Evolutionary conservation across 2,797 vertebrate genomes (phyloP).

Genomic region (Dryobates pubescens): DNA sequence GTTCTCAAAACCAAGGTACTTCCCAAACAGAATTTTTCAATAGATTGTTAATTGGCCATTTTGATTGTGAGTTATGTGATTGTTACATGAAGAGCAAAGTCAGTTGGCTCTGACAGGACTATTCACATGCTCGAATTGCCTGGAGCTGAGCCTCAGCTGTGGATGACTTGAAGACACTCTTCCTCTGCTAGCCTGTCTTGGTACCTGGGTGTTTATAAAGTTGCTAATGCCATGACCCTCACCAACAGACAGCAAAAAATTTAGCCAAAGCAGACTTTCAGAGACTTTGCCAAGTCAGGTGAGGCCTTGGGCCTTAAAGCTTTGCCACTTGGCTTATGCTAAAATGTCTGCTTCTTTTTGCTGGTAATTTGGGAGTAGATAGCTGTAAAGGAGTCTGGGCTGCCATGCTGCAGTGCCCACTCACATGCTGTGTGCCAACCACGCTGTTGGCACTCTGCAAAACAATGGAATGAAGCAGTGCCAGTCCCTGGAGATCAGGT

Average conservation of each 20-base stretch:
- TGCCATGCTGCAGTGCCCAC: background rate
- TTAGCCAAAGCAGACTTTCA: background rate
- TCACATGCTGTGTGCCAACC: background rate
- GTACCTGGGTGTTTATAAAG: background rate
- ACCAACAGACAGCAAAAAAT: background rate
- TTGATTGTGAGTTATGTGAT: background rate
- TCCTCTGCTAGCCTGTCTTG: background rate
- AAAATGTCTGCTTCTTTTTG: background rate
- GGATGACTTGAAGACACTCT: background rate
- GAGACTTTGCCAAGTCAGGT: background rate
- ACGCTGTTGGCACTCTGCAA: background rate
- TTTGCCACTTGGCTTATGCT: background rate
- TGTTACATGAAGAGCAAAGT: background rate
- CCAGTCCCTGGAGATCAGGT: background rate
- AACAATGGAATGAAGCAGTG: background rate
- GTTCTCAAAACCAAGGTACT: background rate
- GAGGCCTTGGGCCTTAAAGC: background rate
- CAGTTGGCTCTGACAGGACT: background rate
- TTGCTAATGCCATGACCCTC: background rate
- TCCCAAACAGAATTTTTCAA: background rate
- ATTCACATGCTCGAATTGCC: background rate
- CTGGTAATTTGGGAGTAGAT: background rate
- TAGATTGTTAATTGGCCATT: background rate
- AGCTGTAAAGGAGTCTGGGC: background rate
- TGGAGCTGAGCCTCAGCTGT: background rate